phyloP scores from a whole-genome alignment of 2,888 invertebrate genomes.

The Boloria euphrosyne region DNA sequence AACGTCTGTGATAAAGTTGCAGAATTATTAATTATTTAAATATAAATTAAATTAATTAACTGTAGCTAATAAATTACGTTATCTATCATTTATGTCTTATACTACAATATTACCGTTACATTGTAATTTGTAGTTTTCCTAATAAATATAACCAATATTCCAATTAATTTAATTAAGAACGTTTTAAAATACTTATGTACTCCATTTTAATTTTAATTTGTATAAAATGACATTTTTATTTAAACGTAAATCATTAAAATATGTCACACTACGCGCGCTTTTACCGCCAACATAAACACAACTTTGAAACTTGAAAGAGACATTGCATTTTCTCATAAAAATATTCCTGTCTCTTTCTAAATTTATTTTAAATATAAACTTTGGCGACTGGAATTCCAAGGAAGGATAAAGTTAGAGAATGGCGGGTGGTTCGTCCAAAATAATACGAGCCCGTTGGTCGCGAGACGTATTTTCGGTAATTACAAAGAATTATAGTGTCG shows the following conservation, averaged over 20 bases:
- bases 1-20: slow-evolving; percentile 10
- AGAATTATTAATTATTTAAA: slow-evolving; percentile 5
- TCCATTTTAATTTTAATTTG: too few species aligned
- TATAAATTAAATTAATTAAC: not conserved
- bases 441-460: slow-evolving; percentile 67
- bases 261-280: slow-evolving; percentile 34
- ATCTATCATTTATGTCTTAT: too few species aligned
- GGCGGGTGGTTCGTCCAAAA: slow-evolving; percentile 57
- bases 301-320: not conserved
- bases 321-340: not conserved
- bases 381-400: slow-evolving; percentile 45
- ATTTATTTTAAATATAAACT: slow-evolving; percentile 13
- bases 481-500: slow-evolving; percentile 42
- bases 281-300: slow-evolving; percentile 35
- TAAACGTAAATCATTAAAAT: not conserved
- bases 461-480: slow-evolving; percentile 56
- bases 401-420: slow-evolving; percentile 59
- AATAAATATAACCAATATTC: too few species aligned
- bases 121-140: too few species aligned
- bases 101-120: too few species aligned
- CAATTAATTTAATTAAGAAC: too few species aligned
- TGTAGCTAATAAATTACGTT: not conserved
- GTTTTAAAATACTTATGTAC: too few species aligned
- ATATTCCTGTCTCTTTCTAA: slow-evolving; percentile 18
- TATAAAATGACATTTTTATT: not conserved